Evolutionary conservation across 2,888 invertebrate species (phyloP).

Genomic region (Stegophylla sp.): DNA sequence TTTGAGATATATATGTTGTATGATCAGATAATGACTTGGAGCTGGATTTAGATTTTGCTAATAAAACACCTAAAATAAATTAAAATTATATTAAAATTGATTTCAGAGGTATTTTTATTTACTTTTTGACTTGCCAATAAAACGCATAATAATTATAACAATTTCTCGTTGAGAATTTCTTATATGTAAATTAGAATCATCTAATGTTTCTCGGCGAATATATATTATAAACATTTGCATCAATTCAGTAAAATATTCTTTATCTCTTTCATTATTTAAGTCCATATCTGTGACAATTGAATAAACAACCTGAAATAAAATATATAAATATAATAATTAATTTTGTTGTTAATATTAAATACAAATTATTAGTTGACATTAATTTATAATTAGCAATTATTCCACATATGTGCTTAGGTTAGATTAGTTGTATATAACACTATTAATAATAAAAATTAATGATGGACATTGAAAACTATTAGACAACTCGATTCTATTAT

Average conservation of each 20-base stretch:
- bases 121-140: conserved; percentile 36
- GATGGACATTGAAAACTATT: no score
- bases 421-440: no score
- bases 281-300: conserved; percentile 49
- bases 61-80: conserved; percentile 46
- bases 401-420: no score
- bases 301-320: conserved; percentile 40
- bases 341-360: no score
- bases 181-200: conserved; percentile 50
- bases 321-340: background rate
- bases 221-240: conserved; percentile 42
- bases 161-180: conserved; percentile 53
- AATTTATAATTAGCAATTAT: no score
- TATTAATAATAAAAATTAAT: no score
- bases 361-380: no score
- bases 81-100: conserved; percentile 8
- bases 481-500: no score
- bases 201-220: conserved; percentile 37
- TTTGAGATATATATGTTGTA: conserved; percentile 51
- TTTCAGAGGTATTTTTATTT: background rate
- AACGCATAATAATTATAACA: conserved; percentile 49
- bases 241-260: conserved; percentile 42
- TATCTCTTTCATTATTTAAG: conserved; percentile 38
- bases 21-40: conserved; percentile 49
- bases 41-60: conserved; percentile 53